Evolutionary conservation across 37 sponge, comb jelly and placozoan genomes (phyloP), one percentile per base, ranked within the genome.

Genomic region (Petrosia ficiformis): DNA sequence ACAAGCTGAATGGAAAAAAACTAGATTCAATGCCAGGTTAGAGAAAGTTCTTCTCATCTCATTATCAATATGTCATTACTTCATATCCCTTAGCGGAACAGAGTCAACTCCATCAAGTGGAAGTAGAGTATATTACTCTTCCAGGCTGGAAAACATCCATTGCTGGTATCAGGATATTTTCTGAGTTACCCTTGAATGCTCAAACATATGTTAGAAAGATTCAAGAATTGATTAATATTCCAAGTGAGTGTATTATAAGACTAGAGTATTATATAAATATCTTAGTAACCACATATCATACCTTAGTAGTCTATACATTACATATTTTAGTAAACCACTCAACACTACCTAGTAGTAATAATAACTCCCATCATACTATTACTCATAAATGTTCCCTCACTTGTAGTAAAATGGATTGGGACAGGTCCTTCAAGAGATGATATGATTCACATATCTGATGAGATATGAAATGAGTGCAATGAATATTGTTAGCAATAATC

Each of bases 131-230:
- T 71, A 41, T 90, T 58, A 85, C 80, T 14, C 71, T 93, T 52
- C 94, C 94, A 10, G 97, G 97, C 22, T 94, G 95, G 97, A 88
- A 84, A 52, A 37, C 64, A 16, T 77, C 48, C 80, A 91, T 68
- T 14, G 73, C 82, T 19, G 72, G 69, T 29, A 28, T 80, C 63
- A 82, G 71, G 63, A 83, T 71, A 2, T 88, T 91, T 44, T 67
- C 74, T 0, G 84, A 79, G 36, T 84, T 98, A 0, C 99, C 96
- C 22, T 73, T 69, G 14, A 95, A 95, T 67, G 95, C 99, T 0
- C 87, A 87, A 71, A 59, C 74, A 30, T 98, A 98, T 39, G 59
- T 98, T 22, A 43, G 39, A 54, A 90, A 76, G 59, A 44, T 98
- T 0, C 72, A 77, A 65, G 89, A 85, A 41, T 70, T 95, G 25